Base-by-base conservation (phyloP, 1,140 invertebrate genomes). In the Penaeus vannamei region DNA sequence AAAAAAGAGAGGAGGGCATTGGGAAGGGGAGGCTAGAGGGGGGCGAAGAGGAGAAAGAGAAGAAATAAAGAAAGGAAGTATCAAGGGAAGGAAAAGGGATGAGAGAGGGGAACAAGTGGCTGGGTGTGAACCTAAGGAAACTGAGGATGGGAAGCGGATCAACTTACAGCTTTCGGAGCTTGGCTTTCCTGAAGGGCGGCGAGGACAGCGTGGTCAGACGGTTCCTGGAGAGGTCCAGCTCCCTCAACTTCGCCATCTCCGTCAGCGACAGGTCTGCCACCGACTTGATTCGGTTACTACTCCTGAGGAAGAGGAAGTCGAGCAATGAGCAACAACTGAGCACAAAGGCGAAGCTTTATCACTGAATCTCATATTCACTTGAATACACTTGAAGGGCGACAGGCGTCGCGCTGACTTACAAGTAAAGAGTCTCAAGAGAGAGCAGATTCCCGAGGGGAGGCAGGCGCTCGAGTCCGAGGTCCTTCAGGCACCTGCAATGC, bases 161-260 rank as follows among this genome's bases (percentile, higher is more conserved):
- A 53, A 87, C 86, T 87, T 29, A 87, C 86, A 87, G 86, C 22
- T 64, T 79, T n/a, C 53, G 32, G 79, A 87, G 86, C 23, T 36
- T 69, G 36, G 83, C 36, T 26, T 83, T 87, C 2, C 3, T 36
- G 79, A 87, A 87, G 79, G 86, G 77, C 87, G 96, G 95, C 92
- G 96, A 96, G 36, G 95, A 94, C 29, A 98, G 92, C 26, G 93
- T 94, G 82, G 92, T 93, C 64, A 98, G 93, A 88, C 94, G 94
- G 95, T 98, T 98, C 92, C 95, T 96, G 91, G 96, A 97, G 76
- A 98, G 92, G 92, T 96, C 96, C 85, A 98, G 93, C 90, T 96
- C 95, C 84, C 95, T 94, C 36, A 98, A 93, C 32, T 94, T 94
- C 22, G 76, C 62, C 72, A 84, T 22, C 59, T 85, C 84, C 4